Conservation (phyloP, 2,113 vertebrate species). For the Indicator maculatus region DNA sequence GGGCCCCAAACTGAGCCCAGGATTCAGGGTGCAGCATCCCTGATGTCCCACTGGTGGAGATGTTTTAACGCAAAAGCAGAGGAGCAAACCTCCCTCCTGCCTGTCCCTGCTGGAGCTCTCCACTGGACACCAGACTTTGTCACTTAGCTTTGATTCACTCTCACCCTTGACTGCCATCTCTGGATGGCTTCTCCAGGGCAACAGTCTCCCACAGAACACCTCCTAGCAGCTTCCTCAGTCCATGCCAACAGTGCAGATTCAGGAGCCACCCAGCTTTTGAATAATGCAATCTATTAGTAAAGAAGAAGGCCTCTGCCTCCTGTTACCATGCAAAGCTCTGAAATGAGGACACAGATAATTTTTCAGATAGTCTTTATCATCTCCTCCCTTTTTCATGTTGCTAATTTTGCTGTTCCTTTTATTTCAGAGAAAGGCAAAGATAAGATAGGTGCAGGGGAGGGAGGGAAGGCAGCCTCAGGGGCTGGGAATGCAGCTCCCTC, state of each 20-base stretch:
- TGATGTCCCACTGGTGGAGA: background rate
- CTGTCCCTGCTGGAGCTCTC: too few relatives aligned
- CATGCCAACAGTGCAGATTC: background rate
- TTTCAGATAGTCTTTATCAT: conserved; percentile 23
- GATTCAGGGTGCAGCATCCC: too few relatives aligned
- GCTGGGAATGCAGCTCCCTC: background rate
- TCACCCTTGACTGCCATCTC: background rate
- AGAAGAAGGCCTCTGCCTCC: background rate
- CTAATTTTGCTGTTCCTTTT: conserved; percentile 35
- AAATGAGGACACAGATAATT: conserved; percentile 40
- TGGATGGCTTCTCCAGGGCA: background rate
- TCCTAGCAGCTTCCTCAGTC: background rate
- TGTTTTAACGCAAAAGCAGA: background rate
- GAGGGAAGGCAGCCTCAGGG: background rate
- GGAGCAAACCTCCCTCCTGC: background rate
- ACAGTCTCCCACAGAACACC: background rate
- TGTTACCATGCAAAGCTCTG: conserved; percentile 7
- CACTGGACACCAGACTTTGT: background rate
- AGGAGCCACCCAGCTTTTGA: background rate
- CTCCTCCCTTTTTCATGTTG: conserved; percentile 18
- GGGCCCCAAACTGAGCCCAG: too few relatives aligned
- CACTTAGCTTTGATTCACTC: background rate
- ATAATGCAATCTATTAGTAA: background rate
- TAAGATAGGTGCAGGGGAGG: background rate
- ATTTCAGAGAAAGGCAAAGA: background rate